Evolutionary conservation across 2,797 vertebrate species (phyloP).

Genomic region (Clarias fuscus): DNA sequence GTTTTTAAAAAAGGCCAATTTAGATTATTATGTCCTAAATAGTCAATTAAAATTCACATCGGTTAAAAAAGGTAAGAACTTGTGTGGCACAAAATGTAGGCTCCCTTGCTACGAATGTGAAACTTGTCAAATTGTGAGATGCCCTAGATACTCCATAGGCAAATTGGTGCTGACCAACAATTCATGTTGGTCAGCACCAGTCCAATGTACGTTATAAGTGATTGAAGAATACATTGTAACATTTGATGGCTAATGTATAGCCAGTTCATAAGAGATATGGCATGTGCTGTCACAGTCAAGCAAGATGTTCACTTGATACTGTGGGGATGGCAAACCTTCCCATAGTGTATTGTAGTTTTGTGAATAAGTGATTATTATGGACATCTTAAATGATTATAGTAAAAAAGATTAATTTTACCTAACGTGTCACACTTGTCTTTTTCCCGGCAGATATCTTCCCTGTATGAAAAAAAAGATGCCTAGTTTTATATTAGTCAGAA

Average conservation of each 20-base stretch:
- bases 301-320: too few species aligned
- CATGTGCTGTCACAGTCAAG: too few species aligned
- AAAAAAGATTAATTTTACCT: constrained; percentile 71
- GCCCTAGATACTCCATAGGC: too few species aligned
- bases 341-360: neutral
- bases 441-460: constrained; percentile 96
- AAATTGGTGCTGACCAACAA: too few species aligned
- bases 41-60: neutral
- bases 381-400: neutral
- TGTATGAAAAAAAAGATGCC: constrained; percentile 57
- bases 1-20: neutral
- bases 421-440: constrained; percentile 97
- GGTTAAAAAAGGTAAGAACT: neutral
- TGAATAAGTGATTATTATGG: neutral
- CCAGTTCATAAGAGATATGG: too few species aligned
- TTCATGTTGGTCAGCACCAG: too few species aligned
- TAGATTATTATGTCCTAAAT: neutral
- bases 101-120: neutral
- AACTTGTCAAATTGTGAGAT: neutral
- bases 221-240: too few species aligned
- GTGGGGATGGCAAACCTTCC: neutral
- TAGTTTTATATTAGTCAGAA: neutral
- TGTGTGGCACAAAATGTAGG: neutral
- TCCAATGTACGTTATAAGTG: too few species aligned
- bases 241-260: too few species aligned